A percentile compares a stretch with the other conserved stretches of the same genome.
Evolutionary conservation across 2,113 vertebrate species (phyloP).

Genomic region (Sorex fumeus): DNA sequence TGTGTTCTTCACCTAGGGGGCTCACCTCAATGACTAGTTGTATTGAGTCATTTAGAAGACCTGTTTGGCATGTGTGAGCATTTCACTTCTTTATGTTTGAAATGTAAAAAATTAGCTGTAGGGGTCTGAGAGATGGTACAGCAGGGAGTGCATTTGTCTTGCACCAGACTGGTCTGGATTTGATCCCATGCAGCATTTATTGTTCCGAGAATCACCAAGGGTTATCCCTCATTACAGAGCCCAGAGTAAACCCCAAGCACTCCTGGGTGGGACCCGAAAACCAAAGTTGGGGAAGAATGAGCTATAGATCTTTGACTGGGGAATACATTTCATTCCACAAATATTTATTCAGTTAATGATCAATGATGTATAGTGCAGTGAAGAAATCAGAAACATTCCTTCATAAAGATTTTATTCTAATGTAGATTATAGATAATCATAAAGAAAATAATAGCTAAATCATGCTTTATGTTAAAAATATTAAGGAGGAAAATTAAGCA

Average conservation of each 20-base stretch:
- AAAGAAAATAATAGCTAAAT: not conserved
- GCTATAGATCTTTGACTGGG: not conserved
- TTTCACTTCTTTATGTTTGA: slow-evolving; percentile 1
- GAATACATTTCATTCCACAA: not conserved
- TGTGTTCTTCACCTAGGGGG: not conserved
- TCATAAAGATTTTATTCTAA: not conserved
- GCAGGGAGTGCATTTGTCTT: too few relatives aligned
- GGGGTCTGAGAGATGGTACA: too few relatives aligned
- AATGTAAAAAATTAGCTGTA: not conserved
- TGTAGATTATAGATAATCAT: not conserved
- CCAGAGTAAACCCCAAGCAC: too few relatives aligned
- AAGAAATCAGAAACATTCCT: not conserved
- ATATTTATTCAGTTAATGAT: not conserved
- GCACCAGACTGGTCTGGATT: too few relatives aligned
- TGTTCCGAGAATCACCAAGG: too few relatives aligned
- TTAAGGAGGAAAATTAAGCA: not conserved
- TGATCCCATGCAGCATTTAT: too few relatives aligned
- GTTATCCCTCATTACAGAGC: too few relatives aligned
- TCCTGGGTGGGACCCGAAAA: too few relatives aligned
- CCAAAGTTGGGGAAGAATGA: not conserved
- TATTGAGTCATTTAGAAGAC: not conserved
- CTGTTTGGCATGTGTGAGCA: not conserved
- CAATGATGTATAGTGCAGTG: not conserved
- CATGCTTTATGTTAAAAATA: not conserved
- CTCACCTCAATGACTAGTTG: not conserved